Conservation (phyloP, 2,888 invertebrate genomes). For the Stictocephala bisonia region DNA sequence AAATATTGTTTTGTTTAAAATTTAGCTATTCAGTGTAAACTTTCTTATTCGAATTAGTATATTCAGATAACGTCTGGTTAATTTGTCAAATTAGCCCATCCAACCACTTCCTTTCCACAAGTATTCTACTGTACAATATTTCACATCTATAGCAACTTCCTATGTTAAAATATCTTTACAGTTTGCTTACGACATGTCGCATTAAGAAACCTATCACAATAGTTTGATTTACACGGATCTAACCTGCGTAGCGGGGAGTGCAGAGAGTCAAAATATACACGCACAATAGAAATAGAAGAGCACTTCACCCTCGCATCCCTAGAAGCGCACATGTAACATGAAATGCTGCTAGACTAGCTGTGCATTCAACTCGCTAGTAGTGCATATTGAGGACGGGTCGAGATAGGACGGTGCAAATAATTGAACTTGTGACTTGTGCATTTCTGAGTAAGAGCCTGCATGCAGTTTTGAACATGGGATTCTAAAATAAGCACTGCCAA, state of each 20-base stretch:
- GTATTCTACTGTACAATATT: slow-evolving; percentile 26
- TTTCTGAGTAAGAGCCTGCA: slow-evolving; percentile 31
- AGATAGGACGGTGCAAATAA: slow-evolving; percentile 51
- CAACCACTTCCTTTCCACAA: slow-evolving; percentile 32
- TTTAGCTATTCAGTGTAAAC: no score
- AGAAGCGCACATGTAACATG: slow-evolving; percentile 39
- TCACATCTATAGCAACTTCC: slow-evolving; percentile 6
- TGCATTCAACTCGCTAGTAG: slow-evolving; percentile 25
- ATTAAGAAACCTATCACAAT: slow-evolving; percentile 23
- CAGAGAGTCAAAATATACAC: slow-evolving; percentile 33
- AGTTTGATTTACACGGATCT: slow-evolving; percentile 21
- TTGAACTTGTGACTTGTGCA: slow-evolving; percentile 41
- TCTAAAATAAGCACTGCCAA: no score
- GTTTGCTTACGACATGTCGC: neutral
- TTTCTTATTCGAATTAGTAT: no score
- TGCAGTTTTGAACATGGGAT: slow-evolving; percentile 30
- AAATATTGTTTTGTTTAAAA: neutral
- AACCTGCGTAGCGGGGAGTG: slow-evolving; percentile 16
- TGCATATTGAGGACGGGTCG: slow-evolving; percentile 43
- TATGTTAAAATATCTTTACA: slow-evolving; percentile 38
- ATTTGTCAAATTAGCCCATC: no score
- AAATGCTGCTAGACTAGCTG: slow-evolving; percentile 26
- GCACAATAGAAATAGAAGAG: slow-evolving; percentile 38
- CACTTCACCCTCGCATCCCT: slow-evolving; percentile 28
- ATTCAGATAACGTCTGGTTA: no score